phyloP scores from a whole-genome alignment of 2,888 invertebrate genomes.

The Polydrusus tereticollis region DNA sequence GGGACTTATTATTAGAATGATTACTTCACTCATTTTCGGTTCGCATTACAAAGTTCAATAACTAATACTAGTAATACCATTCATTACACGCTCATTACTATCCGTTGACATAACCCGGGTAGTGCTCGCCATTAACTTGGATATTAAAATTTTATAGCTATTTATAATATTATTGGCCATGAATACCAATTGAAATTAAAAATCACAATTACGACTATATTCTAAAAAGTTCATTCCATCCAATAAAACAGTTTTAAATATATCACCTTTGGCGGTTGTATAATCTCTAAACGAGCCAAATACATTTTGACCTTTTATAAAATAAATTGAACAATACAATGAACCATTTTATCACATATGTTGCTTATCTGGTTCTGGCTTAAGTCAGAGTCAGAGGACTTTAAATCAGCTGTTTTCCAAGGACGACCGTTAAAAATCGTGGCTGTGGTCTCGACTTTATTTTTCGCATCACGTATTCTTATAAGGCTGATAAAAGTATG shows the following conservation, averaged over 20 bases:
- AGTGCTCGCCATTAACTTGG: not conserved
- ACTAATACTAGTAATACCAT: no score
- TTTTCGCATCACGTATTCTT: slow-evolving; percentile 41
- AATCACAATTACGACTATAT: not conserved
- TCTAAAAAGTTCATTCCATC: not conserved
- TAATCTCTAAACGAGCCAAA: slow-evolving; percentile 9
- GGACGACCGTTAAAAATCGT: slow-evolving; percentile 48
- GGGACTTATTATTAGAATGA: no score
- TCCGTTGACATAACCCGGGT: no score
- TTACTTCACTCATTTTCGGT: no score
- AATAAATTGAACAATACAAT: slow-evolving; percentile 29
- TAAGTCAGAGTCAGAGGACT: slow-evolving; percentile 23
- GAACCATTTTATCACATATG: slow-evolving; percentile 44
- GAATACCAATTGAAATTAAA: slow-evolving; percentile 23
- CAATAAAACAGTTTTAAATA: not conserved
- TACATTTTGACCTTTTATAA: slow-evolving; percentile 33
- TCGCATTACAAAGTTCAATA: no score
- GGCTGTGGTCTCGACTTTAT: slow-evolving; percentile 23
- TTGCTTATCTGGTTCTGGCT: slow-evolving; percentile 22
- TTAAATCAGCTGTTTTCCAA: slow-evolving; percentile 49
- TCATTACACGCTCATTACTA: no score
- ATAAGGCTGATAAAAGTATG: slow-evolving; percentile 37
- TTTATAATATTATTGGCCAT: slow-evolving; percentile 2
- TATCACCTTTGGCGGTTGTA: not conserved
- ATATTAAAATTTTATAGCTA: slow-evolving; percentile 6